Percentiles rank a stretch among this genome's conserved stretches.
Conservation (phyloP, 92 coral and sea anemone genomes). For the Umimayanthus chanpuru region DNA sequence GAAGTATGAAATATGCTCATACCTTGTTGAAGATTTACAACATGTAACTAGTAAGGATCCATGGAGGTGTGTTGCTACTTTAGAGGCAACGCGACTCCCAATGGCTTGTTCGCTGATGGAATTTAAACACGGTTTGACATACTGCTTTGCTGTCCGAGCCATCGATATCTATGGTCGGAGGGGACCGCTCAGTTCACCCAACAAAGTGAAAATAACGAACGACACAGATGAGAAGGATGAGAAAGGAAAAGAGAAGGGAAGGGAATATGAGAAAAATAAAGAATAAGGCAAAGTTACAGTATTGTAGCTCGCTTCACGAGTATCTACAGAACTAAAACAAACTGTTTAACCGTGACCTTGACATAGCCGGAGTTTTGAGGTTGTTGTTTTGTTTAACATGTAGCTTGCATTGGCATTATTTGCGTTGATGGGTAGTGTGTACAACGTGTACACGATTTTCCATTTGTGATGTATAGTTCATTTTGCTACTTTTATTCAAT, state of each 20-base stretch:
- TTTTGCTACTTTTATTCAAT: too few species aligned
- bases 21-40: not conserved
- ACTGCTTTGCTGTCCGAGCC: slow-evolving; percentile 8
- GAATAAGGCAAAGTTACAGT: not conserved
- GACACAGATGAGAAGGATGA: not conserved
- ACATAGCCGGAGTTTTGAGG: too few species aligned
- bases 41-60: not conserved
- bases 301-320: not conserved
- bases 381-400: too few species aligned
- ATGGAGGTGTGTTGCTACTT: not conserved
- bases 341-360: not conserved
- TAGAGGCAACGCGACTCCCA: not conserved
- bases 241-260: not conserved
- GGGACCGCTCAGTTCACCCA: not conserved
- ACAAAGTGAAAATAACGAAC: not conserved
- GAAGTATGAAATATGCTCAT: slow-evolving; percentile 3
- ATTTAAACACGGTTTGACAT: not conserved
- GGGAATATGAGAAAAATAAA: too few species aligned
- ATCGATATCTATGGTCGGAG: not conserved
- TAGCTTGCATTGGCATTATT: too few species aligned
- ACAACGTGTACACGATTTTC: too few species aligned
- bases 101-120: slow-evolving; percentile 15
- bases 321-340: not conserved
- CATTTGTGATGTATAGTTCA: too few species aligned
- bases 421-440: too few species aligned